Evolutionary conservation across 2,888 invertebrate genomes (phyloP), one percentile per base, ranked within the genome.

Genomic region (Trachelus stipa): DNA sequence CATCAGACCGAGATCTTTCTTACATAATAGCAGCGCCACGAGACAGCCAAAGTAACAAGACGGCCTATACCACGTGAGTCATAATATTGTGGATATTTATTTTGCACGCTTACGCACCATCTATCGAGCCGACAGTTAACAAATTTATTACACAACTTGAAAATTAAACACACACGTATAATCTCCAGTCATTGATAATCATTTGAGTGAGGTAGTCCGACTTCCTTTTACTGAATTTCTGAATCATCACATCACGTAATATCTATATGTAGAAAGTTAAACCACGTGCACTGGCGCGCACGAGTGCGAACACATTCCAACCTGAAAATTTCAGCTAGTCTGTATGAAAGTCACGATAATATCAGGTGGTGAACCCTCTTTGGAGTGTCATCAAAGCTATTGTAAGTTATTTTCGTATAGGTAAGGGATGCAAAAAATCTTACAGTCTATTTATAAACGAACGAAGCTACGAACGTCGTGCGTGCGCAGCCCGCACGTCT

Each of bases 401-500:
- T 56, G 56, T 56, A 23, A 56, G 56, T 1, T 56, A 56, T 56
- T 56, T 56, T 56, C 23, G 56, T 56, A 56, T 9, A 23, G 56
- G 56, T 15, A 56, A 56, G 56, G 40, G 56, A 56, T 56, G 56
- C 56, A 56, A 56, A 56, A 56, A 56, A 23, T 31, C 12, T 71
- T 23, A 31, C 73, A 73, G 75, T 78, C 82, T 83, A 83, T 83
- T 82, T 82, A 79, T 82, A 83, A 83, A 81, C 81, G 77, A 75
- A 71, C 73, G 76, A 69, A 74, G 79, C 82, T 79, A 80, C 33
- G 31, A 91, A 88, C 30, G 91, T 90, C 90, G 90, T 87, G 92
- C 92, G 88, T 92, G 92, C 92, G 92, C 92, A 90, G 90, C 89
- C 89, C 90, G 89, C 85, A 87, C 90, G 88, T 90, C 89, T 91